Evolutionary conservation across 2,113 vertebrate species (phyloP), one percentile per base, ranked within the genome.

Genomic region (Bubo bubo): DNA sequence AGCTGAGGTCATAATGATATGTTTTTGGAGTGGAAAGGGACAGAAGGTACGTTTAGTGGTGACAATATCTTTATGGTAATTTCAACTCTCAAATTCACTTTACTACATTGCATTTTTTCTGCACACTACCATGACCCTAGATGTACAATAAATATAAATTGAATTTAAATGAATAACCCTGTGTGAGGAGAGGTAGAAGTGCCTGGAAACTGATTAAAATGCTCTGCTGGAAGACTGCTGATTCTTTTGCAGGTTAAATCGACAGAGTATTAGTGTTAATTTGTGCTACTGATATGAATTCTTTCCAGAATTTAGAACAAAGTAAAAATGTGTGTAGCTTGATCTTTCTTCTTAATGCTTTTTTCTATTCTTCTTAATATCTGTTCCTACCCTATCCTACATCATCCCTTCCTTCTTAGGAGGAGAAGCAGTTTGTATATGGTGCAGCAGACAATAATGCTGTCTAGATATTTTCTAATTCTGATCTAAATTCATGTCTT

Each of bases 371-470:
- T 34, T 71, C 32, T 3, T 20, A 23, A 28, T 30, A 80, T 3
- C 14, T 64, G 7, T 52, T 62, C 22, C 16, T 73, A 68, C 27
- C 35, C 5, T 45, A 27, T 4, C 14, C 19, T 56, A 8, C 6
- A 24, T 50, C 43, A 37, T 6, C 32, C 0, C 0, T 47, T 88
- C 12, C 4, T 45, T 59, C 26, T 58, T 73, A 20, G 9, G 47
- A 10, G 41, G 22, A 43, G 23, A 47, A 80, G 7, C 19, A 62
- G 37, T 45, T 72, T 16, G 2, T 26, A 23, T 34, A 35, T 9
- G 56, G 12, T 56, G 12, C 41, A 77, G 6, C n/a, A 86, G 58
- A 55, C 5, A 45, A 16, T 39, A 53, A 14, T 43, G 8, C 3
- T 86, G 4, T 64, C 22, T 72, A 24, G 22, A 14, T 76, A 72